These are phyloP conservation scores for Serranus cabrilla DNA, from an alignment of 2,797 vertebrate species.

Conservation along the genomic window DNA sequence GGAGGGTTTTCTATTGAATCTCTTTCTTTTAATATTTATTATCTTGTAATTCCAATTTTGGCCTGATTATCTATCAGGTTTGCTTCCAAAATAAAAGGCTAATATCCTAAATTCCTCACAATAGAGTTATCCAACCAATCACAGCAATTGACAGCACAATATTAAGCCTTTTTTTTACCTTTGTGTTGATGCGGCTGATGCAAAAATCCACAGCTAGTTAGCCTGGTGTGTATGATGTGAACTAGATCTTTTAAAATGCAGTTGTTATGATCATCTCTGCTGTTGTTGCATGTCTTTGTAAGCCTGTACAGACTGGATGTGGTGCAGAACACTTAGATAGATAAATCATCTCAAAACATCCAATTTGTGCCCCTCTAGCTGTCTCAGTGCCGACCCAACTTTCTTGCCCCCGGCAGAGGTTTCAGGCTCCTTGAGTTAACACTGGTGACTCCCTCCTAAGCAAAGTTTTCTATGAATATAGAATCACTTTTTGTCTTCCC, in stretches of 20 bases:
- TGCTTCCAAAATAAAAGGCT: no score
- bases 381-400: neutral
- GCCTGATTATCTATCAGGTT: no score
- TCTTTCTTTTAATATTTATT: no score
- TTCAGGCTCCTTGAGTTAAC: neutral
- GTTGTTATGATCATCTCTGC: neutral
- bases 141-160: no score
- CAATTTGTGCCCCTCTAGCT: neutral
- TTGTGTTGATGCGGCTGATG: neutral
- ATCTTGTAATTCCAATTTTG: no score
- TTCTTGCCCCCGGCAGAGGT: neutral
- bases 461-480: neutral
- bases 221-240: neutral
- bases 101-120: no score
- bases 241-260: neutral
- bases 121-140: no score
- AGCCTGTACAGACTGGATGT: neutral
- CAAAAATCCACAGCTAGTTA: no score
- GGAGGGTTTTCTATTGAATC: no score
- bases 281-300: neutral
- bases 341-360: neutral
- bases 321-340: neutral
- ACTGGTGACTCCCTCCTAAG: neutral
- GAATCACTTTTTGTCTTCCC: slow-evolving; percentile 1
- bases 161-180: neutral